Base-by-base conservation (phyloP, 23 tunicate genomes). In the Clavelina lepadiformis region DNA sequence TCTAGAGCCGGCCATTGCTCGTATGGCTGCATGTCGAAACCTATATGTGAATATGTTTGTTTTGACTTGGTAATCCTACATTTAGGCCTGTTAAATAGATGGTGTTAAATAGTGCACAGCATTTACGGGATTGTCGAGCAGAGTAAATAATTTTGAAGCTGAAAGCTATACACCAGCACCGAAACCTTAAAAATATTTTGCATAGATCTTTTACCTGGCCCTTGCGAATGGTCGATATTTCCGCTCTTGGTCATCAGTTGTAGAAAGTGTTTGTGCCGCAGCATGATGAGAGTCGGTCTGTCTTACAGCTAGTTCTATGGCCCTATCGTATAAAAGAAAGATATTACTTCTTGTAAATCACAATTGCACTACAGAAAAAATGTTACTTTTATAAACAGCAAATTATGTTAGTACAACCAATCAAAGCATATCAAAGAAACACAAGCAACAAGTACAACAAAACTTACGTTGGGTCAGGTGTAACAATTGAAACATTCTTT, bases 1-100 rank as follows among this genome's bases (percentile, higher is more conserved):
- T 31, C 67, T 60, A 11, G 22, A 33, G 63, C 88, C 88, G 2
- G 73, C 79, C 5, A 81, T 36, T 2, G 79, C 53, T 27, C 79
- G 54, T 11, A 81, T 81, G 0, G 88, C 88, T 3, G 88, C 88
- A 44, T 81, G 88, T 5, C 88, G 88, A 81, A 81, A 81, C n/a
- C 88, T 81, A 38, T 6, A 25, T n/a, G n/a, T n/a, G n/a, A n/a
- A 0, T 11, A 29, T 0, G 27, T 46, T 0, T n/a, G 20, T 19
- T 19, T 19, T 46, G 20, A 20, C 51, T 20, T 46, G 19, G 20
- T 19, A n/a, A 46, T 20, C 0, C 20, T 19, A 46, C 51, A 46
- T 46, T 20, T 20, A n/a, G 19, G 19, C 19, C 51, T 0, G 19
- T 46, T n/a, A 46, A 46, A 46, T 46, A 46, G 51, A 0, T 46